Percentiles rank a stretch among this genome's conserved stretches.
phyloP scores from a whole-genome alignment of 1,140 invertebrate species.

The Dendrolimus kikuchii region DNA sequence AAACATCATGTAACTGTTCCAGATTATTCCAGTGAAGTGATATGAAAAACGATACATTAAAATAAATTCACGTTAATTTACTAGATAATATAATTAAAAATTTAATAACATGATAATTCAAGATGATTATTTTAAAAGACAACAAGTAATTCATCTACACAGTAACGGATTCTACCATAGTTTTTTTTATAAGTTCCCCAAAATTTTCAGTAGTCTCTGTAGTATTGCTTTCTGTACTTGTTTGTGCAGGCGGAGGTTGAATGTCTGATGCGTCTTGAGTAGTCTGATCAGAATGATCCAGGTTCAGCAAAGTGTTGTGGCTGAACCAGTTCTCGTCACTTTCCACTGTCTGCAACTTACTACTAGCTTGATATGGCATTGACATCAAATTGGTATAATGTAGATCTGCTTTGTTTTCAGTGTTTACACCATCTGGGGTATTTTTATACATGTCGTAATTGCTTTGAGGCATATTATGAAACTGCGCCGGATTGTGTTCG shows the following conservation, averaged over 20 bases:
- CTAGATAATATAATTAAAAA: slow-evolving; percentile 60
- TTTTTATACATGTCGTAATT: slow-evolving; percentile 64
- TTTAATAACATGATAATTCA: slow-evolving; percentile 58
- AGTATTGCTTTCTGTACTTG: slow-evolving; percentile 25
- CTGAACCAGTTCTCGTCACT: slow-evolving; percentile 68
- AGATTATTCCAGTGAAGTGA: too few relatives aligned
- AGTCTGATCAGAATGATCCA: slow-evolving; percentile 64
- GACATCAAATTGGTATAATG: slow-evolving; percentile 74
- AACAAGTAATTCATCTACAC: slow-evolving; percentile 75
- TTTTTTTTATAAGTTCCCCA: slow-evolving; percentile 93
- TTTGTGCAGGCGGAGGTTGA: slow-evolving; percentile 61
- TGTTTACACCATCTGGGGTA: slow-evolving; percentile 39
- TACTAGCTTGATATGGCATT: slow-evolving; percentile 73
- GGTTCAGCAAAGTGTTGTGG: slow-evolving; percentile 51
- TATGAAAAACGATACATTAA: background rate
- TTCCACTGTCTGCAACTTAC: slow-evolving; percentile 75
- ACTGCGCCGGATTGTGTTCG: slow-evolving; percentile 45
- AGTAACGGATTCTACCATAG: slow-evolving; percentile 91
- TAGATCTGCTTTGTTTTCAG: slow-evolving; percentile 59
- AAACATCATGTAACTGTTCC: too few relatives aligned
- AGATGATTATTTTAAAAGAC: slow-evolving; percentile 48
- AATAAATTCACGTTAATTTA: slow-evolving; percentile 15
- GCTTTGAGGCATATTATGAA: slow-evolving; percentile 42
- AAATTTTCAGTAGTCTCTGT: slow-evolving; percentile 80
- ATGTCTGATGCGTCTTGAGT: slow-evolving; percentile 78